phyloP scores from a whole-genome alignment of 2,888 invertebrate genomes.

The Drosophila nr. perissopoda region DNA sequence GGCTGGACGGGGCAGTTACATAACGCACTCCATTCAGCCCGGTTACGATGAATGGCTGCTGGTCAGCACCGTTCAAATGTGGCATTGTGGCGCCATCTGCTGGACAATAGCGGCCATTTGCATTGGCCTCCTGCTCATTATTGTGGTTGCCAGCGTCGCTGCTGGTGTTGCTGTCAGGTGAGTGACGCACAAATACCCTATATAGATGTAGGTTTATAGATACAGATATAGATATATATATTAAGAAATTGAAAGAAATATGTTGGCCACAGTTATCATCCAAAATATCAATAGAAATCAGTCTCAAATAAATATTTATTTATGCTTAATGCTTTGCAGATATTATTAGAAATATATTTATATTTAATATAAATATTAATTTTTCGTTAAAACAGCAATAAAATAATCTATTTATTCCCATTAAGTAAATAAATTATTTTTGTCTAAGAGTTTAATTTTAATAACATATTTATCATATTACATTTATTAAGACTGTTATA shows the following conservation, averaged over 20 bases:
- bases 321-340: background rate
- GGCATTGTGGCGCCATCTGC: conserved; percentile 84
- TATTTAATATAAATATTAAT: background rate
- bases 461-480: background rate
- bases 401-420: background rate
- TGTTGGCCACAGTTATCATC: background rate
- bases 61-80: conserved; percentile 80
- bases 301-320: background rate
- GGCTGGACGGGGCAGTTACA: conserved; percentile 71
- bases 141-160: conserved; percentile 82
- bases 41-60: conserved; percentile 84
- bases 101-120: conserved; percentile 84
- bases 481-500: background rate
- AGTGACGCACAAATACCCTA: conserved; percentile 42
- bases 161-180: conserved; percentile 84
- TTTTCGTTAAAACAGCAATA: background rate
- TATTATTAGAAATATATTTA: background rate
- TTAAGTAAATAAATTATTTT: background rate
- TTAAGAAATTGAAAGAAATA: background rate
- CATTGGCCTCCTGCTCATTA: conserved; percentile 78
- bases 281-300: background rate
- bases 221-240: too few species aligned
- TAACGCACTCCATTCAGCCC: conserved; percentile 84
- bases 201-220: too few species aligned
- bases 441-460: background rate